phyloP scores from a whole-genome alignment of 1,140 invertebrate genomes.

The Drosophila novamexicana region DNA sequence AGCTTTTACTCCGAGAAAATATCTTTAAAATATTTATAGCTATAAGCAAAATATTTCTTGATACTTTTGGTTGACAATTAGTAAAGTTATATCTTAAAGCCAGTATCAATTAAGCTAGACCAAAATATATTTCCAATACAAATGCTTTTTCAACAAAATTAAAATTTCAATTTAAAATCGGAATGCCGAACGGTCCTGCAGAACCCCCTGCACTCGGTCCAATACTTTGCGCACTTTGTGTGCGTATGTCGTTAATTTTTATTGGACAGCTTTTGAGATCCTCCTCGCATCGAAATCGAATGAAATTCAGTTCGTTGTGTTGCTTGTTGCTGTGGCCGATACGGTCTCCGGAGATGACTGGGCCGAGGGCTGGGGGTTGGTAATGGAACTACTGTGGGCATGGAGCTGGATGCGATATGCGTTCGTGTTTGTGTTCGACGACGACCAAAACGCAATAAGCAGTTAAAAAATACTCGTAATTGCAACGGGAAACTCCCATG shows the following conservation, averaged over 20 bases:
- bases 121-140: conserved; percentile 23
- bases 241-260: conserved; percentile 79
- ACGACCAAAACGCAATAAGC: conserved; percentile 79
- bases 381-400: conserved; percentile 11
- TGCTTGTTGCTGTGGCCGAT: conserved; percentile 69
- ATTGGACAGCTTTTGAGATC: conserved; percentile 74
- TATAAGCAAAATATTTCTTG: no score
- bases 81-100: neutral
- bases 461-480: conserved; percentile 83
- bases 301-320: conserved; percentile 76
- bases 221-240: conserved; percentile 70
- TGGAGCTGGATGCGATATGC: conserved; percentile 6
- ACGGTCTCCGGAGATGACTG: conserved; percentile 39
- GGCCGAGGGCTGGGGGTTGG: neutral
- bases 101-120: conserved; percentile 25
- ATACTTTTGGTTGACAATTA: neutral
- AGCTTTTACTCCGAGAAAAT: no score
- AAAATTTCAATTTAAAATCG: conserved; percentile 62
- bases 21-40: no score
- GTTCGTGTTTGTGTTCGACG: conserved; percentile 28
- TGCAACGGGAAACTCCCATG: conserved; percentile 69
- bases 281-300: conserved; percentile 79
- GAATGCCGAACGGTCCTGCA: conserved; percentile 25
- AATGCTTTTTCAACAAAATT: conserved; percentile 61
- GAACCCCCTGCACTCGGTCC: conserved; percentile 15